Evolutionary conservation across 1,140 invertebrate genomes (phyloP).

Genomic region (Anastatus disparis): DNA sequence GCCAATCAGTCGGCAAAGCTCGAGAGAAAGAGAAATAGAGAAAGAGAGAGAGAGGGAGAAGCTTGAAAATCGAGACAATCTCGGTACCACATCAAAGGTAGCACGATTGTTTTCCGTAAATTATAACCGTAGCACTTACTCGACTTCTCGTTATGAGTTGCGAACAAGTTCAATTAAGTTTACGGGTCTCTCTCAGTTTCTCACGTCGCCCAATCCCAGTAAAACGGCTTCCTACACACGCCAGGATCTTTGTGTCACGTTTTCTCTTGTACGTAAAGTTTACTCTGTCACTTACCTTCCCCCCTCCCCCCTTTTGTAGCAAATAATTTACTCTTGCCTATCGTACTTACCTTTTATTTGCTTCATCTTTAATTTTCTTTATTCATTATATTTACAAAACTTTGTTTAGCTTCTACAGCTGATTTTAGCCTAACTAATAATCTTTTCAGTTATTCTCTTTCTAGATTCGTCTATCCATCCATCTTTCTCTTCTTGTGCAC

Average conservation of each 20-base stretch:
- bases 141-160: constrained; percentile 67
- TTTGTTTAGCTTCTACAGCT: constrained; percentile 1
- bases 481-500: background rate
- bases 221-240: constrained; percentile 62
- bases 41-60: background rate
- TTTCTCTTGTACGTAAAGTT: background rate
- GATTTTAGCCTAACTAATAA: too few species aligned
- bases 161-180: constrained; percentile 69
- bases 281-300: background rate
- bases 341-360: background rate
- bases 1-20: constrained; percentile 17
- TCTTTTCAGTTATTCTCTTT: too few species aligned
- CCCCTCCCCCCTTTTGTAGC: background rate
- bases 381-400: background rate
- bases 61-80: constrained; percentile 55
- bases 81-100: constrained; percentile 62
- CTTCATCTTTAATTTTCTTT: constrained; percentile 8
- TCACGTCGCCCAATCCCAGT: constrained; percentile 42
- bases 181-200: constrained; percentile 39
- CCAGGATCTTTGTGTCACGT: constrained; percentile 33
- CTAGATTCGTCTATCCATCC: too few species aligned
- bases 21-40: background rate
- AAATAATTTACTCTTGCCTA: background rate
- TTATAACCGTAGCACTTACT: constrained; percentile 65
- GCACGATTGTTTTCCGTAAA: constrained; percentile 65